Conservation (phyloP, 2,797 vertebrate species). For the Sternotherus odoratus region DNA sequence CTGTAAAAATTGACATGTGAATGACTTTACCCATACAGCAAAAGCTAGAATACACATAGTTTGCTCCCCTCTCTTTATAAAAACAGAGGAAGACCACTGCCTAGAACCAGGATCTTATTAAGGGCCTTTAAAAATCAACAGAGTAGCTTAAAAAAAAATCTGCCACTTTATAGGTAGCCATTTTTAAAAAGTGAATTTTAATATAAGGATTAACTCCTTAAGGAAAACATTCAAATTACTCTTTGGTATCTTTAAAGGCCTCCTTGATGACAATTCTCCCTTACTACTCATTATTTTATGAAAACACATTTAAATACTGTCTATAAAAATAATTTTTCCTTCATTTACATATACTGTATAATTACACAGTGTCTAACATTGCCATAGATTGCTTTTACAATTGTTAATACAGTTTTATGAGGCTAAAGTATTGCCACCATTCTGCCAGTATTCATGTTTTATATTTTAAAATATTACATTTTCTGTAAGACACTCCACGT, state of each 20-base stretch:
- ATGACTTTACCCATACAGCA: too few relatives aligned
- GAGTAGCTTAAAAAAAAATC: background rate
- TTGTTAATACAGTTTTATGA: background rate
- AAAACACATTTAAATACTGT: background rate
- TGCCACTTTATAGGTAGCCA: background rate
- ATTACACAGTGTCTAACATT: background rate
- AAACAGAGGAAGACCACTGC: background rate
- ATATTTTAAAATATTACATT: background rate
- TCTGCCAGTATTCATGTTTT: background rate
- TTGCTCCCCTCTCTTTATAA: background rate
- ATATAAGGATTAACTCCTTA: background rate
- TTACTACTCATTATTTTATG: background rate
- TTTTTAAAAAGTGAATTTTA: background rate
- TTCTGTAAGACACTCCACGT: background rate
- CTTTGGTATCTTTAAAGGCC: background rate
- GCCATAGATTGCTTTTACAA: background rate
- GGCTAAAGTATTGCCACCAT: background rate
- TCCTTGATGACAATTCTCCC: background rate
- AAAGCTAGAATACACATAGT: accelerated
- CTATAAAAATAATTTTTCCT: background rate
- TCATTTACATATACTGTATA: background rate
- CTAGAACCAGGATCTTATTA: background rate
- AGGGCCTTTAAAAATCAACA: background rate
- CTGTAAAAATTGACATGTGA: too few relatives aligned
- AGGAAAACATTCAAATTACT: background rate